Percentiles rank a stretch among this genome's conserved stretches.
phyloP scores from a whole-genome alignment of 2,797 vertebrate genomes.

The Channallabes apus region DNA sequence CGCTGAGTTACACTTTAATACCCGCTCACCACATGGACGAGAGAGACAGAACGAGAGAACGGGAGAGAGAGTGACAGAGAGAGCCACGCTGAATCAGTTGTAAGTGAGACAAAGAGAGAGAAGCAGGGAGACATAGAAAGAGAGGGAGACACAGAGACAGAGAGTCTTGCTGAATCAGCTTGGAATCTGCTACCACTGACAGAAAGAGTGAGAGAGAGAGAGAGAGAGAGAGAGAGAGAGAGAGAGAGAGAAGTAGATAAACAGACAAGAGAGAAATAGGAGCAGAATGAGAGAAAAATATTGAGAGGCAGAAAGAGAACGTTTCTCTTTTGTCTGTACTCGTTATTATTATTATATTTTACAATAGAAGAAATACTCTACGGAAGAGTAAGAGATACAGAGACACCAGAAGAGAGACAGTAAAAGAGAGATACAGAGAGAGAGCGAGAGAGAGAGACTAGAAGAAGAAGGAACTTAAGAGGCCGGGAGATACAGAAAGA shows the following conservation, averaged over 20 bases:
- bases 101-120: not conserved
- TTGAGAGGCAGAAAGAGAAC: no score
- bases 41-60: not conserved
- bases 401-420: not conserved
- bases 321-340: no score
- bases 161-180: no score
- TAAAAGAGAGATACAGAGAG: no score
- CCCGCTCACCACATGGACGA: constrained; percentile 47
- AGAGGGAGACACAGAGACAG: not conserved
- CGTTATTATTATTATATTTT: no score
- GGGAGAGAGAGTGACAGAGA: not conserved
- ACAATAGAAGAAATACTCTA: no score
- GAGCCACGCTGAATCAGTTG: no score
- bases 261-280: not conserved
- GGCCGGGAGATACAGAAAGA: no score
- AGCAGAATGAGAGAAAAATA: not conserved
- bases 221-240: no score
- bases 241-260: not conserved
- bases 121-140: not conserved
- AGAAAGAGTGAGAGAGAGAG: not conserved
- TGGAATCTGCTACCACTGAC: no score
- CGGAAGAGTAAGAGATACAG: not conserved
- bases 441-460: no score
- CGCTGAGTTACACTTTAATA: constrained; percentile 61
- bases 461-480: no score